Conservation (phyloP, 2,888 invertebrate species). For the Mesorhabditis belari region DNA sequence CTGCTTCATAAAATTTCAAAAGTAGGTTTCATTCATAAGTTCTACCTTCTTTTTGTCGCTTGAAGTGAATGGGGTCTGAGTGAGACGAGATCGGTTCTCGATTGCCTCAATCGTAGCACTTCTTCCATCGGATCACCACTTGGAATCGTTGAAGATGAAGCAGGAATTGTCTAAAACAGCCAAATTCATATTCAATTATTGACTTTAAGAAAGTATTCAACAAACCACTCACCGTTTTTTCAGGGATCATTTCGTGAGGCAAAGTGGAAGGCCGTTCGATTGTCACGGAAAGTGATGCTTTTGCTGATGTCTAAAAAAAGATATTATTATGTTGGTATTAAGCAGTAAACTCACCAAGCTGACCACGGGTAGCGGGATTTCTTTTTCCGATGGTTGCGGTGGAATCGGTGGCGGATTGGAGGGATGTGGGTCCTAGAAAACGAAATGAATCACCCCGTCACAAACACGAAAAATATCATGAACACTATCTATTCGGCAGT, state of each 20-base stretch:
- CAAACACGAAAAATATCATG: constrained; percentile 12
- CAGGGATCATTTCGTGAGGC: neutral
- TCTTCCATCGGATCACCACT: constrained; percentile 18
- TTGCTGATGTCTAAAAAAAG: too few species aligned
- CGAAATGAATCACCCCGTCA: constrained; percentile 14
- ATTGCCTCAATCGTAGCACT: constrained; percentile 21
- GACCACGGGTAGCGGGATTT: neutral
- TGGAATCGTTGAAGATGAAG: constrained; percentile 18
- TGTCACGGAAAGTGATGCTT: neutral
- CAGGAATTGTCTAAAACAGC: constrained; percentile 39
- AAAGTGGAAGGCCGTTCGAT: too few species aligned
- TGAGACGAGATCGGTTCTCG: constrained; percentile 41
- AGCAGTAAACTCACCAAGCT: neutral
- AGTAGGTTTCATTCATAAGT: neutral
- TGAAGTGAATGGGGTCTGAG: constrained; percentile 47
- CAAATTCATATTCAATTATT: constrained; percentile 16
- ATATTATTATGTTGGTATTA: too few species aligned
- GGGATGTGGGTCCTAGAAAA: constrained; percentile 31
- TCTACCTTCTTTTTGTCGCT: constrained; percentile 44
- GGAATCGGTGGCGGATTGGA: constrained; percentile 1
- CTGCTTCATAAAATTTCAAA: neutral
- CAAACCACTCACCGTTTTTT: too few species aligned
- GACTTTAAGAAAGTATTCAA: too few species aligned
- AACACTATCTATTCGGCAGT: constrained; percentile 4
- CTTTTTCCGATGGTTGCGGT: neutral